Evolutionary conservation across 2,113 vertebrate species (phyloP).

Genomic region (Lagopus leucura): DNA sequence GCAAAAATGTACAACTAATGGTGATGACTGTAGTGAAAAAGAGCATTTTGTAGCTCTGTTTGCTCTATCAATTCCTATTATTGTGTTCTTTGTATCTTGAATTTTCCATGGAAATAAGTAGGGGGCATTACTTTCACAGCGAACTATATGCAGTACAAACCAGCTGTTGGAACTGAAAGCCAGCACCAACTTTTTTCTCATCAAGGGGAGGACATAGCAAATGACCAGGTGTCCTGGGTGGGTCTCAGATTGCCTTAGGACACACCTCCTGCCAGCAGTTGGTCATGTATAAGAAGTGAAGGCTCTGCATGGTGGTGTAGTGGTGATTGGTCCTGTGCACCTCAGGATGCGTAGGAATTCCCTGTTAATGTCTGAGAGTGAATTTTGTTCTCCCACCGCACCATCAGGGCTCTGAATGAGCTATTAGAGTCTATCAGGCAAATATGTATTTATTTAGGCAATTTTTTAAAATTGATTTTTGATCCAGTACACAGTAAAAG

Average conservation of each 20-base stretch:
- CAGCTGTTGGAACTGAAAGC: neutral
- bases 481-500: constrained; percentile 10
- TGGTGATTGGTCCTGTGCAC: neutral
- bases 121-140: neutral
- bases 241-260: neutral
- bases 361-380: neutral
- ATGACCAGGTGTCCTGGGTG: rapidly evolving
- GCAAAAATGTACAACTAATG: neutral
- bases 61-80: neutral
- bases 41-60: neutral
- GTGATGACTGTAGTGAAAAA: neutral
- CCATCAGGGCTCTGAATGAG: neutral
- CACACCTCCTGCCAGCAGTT: neutral
- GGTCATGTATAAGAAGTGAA: neutral
- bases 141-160: neutral
- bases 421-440: neutral
- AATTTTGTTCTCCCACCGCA: neutral
- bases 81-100: neutral
- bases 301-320: neutral
- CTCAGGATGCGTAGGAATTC: neutral
- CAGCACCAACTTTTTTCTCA: neutral
- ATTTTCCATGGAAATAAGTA: neutral
- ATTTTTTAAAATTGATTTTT: constrained; percentile 44
- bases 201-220: neutral
- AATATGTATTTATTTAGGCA: constrained; percentile 49